These are phyloP conservation scores for Toxotes chatareus DNA, from an alignment of 2,113 vertebrate genomes.

Conservation along the genomic window DNA sequence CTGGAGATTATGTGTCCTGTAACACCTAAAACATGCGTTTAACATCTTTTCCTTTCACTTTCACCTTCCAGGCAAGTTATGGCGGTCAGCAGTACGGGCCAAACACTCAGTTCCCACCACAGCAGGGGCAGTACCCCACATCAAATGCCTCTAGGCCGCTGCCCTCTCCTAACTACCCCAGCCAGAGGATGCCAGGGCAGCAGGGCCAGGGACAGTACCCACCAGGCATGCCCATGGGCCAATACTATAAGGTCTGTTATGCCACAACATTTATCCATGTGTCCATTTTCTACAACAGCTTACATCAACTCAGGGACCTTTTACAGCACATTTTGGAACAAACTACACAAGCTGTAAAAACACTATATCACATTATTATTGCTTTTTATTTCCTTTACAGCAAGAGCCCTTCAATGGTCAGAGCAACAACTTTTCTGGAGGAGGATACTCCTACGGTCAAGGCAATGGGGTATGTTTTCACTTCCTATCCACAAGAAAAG, in stretches of 20 bases:
- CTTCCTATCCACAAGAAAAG: not conserved
- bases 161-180: constrained; percentile 94
- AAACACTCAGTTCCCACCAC: constrained; percentile 96
- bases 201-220: constrained; percentile 95
- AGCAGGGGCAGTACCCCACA: constrained; percentile 94
- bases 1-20: not conserved
- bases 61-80: constrained; percentile 89
- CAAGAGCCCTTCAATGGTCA: constrained; percentile 89
- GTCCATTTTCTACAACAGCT: not conserved
- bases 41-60: constrained; percentile 12
- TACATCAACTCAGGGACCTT: not conserved
- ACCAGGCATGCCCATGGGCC: constrained; percentile 93
- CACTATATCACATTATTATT: not conserved
- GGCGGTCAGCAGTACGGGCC: constrained; percentile 98
- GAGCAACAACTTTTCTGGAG: constrained; percentile 87
- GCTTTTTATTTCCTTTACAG: constrained; percentile 67
- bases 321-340: not conserved
- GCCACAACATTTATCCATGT: not conserved
- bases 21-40: not conserved
- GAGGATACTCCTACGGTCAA: constrained; percentile 90
- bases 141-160: constrained; percentile 93
- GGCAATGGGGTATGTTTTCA: constrained; percentile 87
- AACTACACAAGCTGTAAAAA: not conserved
- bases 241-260: constrained; percentile 95
- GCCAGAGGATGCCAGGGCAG: constrained; percentile 96